Evolutionary conservation across 2,888 invertebrate genomes (phyloP).

Genomic region (Eupeodes latifasciatus): DNA sequence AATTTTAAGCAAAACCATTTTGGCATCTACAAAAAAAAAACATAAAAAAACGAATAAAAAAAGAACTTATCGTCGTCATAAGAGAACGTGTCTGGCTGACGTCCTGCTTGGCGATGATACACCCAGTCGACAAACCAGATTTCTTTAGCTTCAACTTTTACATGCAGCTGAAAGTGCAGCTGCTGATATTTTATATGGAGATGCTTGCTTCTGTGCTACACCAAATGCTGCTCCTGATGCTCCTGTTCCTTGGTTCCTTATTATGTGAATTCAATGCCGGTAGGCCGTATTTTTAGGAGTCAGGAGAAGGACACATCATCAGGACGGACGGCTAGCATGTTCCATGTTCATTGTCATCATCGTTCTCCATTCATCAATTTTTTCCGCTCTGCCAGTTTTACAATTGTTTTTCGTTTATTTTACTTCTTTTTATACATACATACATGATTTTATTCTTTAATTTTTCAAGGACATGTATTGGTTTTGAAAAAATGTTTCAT

Average conservation of each 20-base stretch:
- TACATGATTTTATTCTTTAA: background rate
- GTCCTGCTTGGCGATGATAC: slow-evolving; percentile 59
- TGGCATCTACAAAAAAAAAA: background rate
- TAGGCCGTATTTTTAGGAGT: background rate
- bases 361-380: slow-evolving; percentile 55
- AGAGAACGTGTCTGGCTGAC: slow-evolving; percentile 73
- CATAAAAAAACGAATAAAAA: background rate
- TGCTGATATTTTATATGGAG: slow-evolving; percentile 12
- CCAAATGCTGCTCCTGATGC: background rate
- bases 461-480: slow-evolving; percentile 41
- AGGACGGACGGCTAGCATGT: slow-evolving; percentile 32
- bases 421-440: background rate
- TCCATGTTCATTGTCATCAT: slow-evolving; percentile 47
- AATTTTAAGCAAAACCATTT: slow-evolving; percentile 22
- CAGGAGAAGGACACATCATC: slow-evolving; percentile 11
- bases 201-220: slow-evolving; percentile 36
- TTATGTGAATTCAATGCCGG: slow-evolving; percentile 5
- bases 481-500: background rate
- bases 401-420: slow-evolving; percentile 37
- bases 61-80: slow-evolving; percentile 25
- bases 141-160: slow-evolving; percentile 16
- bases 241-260: background rate
- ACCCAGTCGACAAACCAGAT: slow-evolving; percentile 29
- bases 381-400: slow-evolving; percentile 30
- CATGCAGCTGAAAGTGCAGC: slow-evolving; percentile 50